A percentile compares a stretch with the other conserved stretches of the same genome.
Evolutionary conservation across 2,113 vertebrate genomes (phyloP).

Genomic region (Lathamus discolor): DNA sequence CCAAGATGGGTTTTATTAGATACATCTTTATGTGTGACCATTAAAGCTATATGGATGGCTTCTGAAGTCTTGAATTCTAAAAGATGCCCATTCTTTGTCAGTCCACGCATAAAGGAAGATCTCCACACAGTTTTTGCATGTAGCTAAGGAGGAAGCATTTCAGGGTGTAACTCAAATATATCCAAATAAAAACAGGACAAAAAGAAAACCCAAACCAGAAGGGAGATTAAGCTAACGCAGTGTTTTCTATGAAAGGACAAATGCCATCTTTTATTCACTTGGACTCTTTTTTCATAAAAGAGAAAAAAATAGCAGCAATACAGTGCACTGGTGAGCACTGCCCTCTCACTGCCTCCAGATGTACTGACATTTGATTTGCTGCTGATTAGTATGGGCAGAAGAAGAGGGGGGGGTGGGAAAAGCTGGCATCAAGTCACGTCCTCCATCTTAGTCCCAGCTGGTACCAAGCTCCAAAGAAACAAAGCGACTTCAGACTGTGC

Average conservation of each 20-base stretch:
- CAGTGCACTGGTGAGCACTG: constrained; percentile 37
- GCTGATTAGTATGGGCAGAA: constrained; percentile 51
- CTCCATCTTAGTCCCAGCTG: constrained; percentile 79
- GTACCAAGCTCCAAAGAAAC: constrained; percentile 71
- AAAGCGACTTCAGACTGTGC: constrained; percentile 68
- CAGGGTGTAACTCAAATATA: background rate
- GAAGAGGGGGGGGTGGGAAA: background rate
- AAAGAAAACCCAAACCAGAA: background rate
- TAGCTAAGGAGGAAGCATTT: background rate
- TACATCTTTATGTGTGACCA: background rate
- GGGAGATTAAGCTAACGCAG: constrained; percentile 3
- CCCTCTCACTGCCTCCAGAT: constrained; percentile 67
- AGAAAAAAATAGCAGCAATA: background rate
- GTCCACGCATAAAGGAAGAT: background rate
- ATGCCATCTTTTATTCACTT: constrained; percentile 13
- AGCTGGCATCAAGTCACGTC: constrained; percentile 72
- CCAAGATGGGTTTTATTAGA: background rate
- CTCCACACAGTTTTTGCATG: background rate
- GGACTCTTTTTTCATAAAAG: background rate
- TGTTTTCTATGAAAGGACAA: constrained; percentile 28
- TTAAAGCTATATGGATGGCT: background rate
- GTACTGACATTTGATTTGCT: constrained; percentile 53
- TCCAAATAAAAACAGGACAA: background rate
- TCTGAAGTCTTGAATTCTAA: background rate
- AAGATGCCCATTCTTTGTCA: background rate